These are phyloP conservation scores for Nomada goodeniana DNA, from an alignment of 2,888 invertebrate species.

Conservation along the genomic window DNA sequence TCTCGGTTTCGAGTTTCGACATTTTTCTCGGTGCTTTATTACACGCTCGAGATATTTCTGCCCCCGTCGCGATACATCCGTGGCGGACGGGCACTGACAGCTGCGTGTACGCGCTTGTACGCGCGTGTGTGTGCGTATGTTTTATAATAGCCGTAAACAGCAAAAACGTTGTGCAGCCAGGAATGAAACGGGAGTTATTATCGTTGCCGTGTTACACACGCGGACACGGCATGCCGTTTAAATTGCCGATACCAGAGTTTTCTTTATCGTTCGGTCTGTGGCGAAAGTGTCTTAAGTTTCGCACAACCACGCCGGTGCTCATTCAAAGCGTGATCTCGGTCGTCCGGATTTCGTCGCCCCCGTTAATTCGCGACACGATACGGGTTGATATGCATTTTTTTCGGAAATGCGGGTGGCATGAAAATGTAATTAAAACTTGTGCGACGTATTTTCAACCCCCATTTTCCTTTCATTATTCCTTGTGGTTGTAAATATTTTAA, in stretches of 20 bases:
- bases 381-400: too few relatives aligned
- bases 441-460: background rate
- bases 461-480: background rate
- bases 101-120: conserved; percentile 12
- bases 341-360: background rate
- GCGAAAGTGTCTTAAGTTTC: background rate
- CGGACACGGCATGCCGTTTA: background rate
- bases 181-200: conserved; percentile 35
- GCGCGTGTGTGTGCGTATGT: conserved; percentile 4
- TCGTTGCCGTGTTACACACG: conserved; percentile 12
- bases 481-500: background rate
- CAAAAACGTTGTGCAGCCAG: conserved; percentile 3
- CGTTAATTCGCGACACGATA: background rate
- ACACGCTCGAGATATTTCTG: conserved; percentile 78
- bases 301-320: background rate
- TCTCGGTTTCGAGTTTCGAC: conserved; percentile 79
- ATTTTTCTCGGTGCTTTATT: conserved; percentile 79
- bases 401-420: too few relatives aligned
- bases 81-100: conserved; percentile 16
- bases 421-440: too few relatives aligned
- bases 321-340: background rate
- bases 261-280: background rate
- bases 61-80: conserved; percentile 62
- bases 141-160: conserved; percentile 42
- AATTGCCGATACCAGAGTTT: conserved; percentile 18